phyloP scores from a whole-genome alignment of 2,797 vertebrate species.

The Simalia tracyae region DNA sequence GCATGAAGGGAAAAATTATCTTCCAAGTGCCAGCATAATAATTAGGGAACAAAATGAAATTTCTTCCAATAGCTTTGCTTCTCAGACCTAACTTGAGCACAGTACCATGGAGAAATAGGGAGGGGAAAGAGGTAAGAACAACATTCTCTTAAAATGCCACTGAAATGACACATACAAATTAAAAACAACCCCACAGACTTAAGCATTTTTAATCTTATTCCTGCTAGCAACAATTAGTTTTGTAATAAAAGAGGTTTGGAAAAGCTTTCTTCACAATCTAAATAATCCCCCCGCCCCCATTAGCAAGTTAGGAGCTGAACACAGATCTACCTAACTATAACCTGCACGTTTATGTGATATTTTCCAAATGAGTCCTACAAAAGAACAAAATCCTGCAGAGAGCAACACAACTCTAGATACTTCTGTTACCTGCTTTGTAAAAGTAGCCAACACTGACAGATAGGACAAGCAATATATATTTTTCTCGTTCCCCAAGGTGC shows the following conservation, averaged over 20 bases:
- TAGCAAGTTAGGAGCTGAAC: conserved; percentile 75
- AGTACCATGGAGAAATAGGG: conserved; percentile 73
- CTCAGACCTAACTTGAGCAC: conserved; percentile 78
- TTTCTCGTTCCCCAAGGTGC: conserved; percentile 48
- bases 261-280: conserved; percentile 77
- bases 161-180: conserved; percentile 78
- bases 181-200: conserved; percentile 79
- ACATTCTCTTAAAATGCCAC: conserved; percentile 77
- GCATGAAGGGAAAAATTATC: conserved; percentile 84
- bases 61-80: conserved; percentile 83
- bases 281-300: conserved; percentile 75
- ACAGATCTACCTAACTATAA: conserved; percentile 63
- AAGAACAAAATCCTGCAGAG: background rate
- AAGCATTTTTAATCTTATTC: conserved; percentile 81
- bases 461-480: conserved; percentile 50
- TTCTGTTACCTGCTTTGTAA: conserved; percentile 61
- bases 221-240: conserved; percentile 80
- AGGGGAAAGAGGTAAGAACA: conserved; percentile 65
- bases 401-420: conserved; percentile 26
- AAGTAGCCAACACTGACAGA: conserved; percentile 48
- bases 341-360: conserved; percentile 57
- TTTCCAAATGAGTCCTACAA: conserved; percentile 55
- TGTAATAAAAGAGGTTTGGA: conserved; percentile 79
- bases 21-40: conserved; percentile 82
- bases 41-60: conserved; percentile 84